These are phyloP conservation scores for Typhlichthys eigenmanni DNA, from an alignment of 2,797 vertebrate species.

Conservation along the genomic window DNA sequence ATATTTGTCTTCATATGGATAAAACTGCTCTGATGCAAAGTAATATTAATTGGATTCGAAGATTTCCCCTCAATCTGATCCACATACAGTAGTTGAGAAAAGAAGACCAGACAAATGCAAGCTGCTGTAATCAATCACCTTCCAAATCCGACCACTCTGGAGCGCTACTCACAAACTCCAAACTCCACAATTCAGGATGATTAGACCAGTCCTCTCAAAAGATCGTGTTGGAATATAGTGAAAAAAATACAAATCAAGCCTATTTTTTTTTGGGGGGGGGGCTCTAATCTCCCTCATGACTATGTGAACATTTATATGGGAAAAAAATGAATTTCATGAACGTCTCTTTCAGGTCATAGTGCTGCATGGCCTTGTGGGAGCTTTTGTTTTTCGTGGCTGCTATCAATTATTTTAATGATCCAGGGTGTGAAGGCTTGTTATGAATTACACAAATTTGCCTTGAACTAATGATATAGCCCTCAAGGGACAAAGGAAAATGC, in stretches of 20 bases:
- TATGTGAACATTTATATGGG: slow-evolving; percentile 3
- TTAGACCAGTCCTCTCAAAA: slow-evolving; percentile 29
- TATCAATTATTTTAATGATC: slow-evolving; percentile 44
- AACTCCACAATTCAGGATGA: slow-evolving; percentile 60
- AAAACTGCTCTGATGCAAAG: slow-evolving; percentile 35
- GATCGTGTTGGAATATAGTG: slow-evolving; percentile 33
- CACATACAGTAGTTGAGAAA: slow-evolving; percentile 37
- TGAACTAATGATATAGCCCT: slow-evolving; percentile 19
- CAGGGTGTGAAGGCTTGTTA: slow-evolving; percentile 34
- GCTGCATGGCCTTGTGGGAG: slow-evolving; percentile 11
- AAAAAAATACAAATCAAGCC: slow-evolving; percentile 21
- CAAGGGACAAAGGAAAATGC: slow-evolving; percentile 1
- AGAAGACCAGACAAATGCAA: slow-evolving; percentile 37
- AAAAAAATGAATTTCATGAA: not conserved
- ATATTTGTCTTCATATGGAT: slow-evolving; percentile 52
- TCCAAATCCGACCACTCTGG: slow-evolving; percentile 59
- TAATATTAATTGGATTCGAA: slow-evolving; percentile 47
- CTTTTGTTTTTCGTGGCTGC: slow-evolving; percentile 17
- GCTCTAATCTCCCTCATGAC: slow-evolving; percentile 20
- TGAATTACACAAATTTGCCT: slow-evolving; percentile 33
- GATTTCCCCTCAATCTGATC: slow-evolving; percentile 25
- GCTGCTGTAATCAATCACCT: slow-evolving; percentile 73
- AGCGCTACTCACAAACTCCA: slow-evolving; percentile 38
- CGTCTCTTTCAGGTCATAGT: slow-evolving; percentile 21
- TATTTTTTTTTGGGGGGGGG: slow-evolving; percentile 29